Base-by-base conservation (phyloP, 2,888 invertebrate species). In the Andrena praecox region DNA sequence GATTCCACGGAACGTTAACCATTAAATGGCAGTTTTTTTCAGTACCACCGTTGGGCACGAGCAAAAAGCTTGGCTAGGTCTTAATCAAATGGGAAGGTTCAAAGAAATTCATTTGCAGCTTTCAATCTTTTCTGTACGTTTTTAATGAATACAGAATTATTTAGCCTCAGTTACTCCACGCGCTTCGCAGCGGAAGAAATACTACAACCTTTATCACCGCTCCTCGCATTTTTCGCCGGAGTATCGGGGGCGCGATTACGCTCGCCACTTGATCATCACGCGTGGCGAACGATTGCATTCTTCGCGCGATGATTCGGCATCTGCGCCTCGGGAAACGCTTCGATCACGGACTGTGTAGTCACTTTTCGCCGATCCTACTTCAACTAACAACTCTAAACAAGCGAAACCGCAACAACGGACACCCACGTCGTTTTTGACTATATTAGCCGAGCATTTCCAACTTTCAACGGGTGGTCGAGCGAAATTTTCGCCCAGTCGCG, bases 181-280 rank as follows among this genome's bases (percentile, higher is more conserved):
- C 42, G 33, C 2, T 35, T 42, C 60, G 1, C 52, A 63, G 16
- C 71, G 67, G 79, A 79, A 70, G 79, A 70, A 76, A 70, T 63
- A 20, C 54, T 42, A 56, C 68, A 54, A 68, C 54, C 54, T 42
- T 80, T 78, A 80, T 80, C 80, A 50, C 20, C 20, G 24, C 20
- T 52, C 1, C 60, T 33, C 31, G 64, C 31, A 71, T 80, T 77
- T 77, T 80, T 78, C 79, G 35, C 42, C 52, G 1, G 16, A 27
- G 52, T 62, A 60, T 80, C 79, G 70, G 60, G 48, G 24, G 71
- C 79, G 62, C 24, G 60, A 67, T 80, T 80, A 59, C n/a, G 5
- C 70, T 67, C 66, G n/a, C 33, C 59, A 12, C 12, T 77, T 59
- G 42, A 54, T 10, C 52, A 52, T 70, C 59, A 42, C 52, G 31